A percentile compares a stretch with the other conserved stretches of the same genome.
phyloP scores from a whole-genome alignment of 2,113 vertebrate species.

The Psittacula cyanocephala region DNA sequence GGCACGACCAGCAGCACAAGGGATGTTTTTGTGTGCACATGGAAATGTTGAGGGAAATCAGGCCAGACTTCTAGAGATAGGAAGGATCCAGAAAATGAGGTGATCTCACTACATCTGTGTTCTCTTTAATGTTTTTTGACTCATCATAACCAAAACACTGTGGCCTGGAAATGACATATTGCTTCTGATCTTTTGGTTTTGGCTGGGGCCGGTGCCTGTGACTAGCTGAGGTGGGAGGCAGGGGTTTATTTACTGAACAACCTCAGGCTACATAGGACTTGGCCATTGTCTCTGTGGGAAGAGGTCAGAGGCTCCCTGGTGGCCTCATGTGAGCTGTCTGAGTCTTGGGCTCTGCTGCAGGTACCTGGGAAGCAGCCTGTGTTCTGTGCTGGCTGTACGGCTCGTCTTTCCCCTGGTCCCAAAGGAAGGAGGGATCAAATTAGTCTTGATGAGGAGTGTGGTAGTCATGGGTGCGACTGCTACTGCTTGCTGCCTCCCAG shows the following conservation, averaged over 20 bases:
- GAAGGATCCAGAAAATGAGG: conserved; percentile 22
- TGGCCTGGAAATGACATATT: conserved; percentile 27
- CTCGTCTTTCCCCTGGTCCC: background rate
- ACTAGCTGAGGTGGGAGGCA: conserved; percentile 7
- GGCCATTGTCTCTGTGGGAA: background rate
- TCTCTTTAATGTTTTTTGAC: conserved; percentile 19
- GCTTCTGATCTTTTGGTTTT: conserved; percentile 39
- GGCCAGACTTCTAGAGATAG: background rate
- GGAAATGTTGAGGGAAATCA: background rate
- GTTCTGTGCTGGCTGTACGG: accelerated
- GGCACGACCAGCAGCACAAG: accelerated
- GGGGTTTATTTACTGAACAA: conserved; percentile 20
- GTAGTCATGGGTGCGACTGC: background rate
- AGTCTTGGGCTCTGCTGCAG: background rate
- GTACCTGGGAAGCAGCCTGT: background rate
- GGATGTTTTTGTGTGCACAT: accelerated
- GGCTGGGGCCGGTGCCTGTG: background rate
- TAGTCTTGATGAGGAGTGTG: background rate
- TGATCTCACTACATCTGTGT: conserved; percentile 39
- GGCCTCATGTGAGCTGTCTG: background rate
- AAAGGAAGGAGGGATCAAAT: background rate
- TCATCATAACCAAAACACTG: background rate
- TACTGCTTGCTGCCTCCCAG: background rate
- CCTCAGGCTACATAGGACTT: background rate
- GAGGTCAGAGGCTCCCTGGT: background rate